phyloP scores from a whole-genome alignment of 2,888 invertebrate genomes.

The Thelaira solivaga region DNA sequence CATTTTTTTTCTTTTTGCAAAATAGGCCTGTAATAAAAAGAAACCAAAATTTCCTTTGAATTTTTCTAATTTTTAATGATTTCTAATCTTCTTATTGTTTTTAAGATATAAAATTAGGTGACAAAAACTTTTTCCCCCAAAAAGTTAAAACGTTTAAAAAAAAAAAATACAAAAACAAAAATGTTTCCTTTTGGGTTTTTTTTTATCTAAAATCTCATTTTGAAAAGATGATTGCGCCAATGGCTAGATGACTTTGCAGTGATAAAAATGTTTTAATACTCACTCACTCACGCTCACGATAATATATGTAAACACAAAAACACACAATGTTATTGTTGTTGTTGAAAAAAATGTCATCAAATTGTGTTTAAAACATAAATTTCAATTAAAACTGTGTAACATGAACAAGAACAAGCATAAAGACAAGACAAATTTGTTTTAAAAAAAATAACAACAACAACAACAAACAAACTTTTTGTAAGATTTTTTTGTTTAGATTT shows the following conservation, averaged over 20 bases:
- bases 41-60: slow-evolving; percentile 3
- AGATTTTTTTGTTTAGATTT: slow-evolving; percentile 17
- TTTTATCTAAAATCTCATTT: slow-evolving; percentile 37
- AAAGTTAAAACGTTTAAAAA: neutral
- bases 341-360: slow-evolving; percentile 43
- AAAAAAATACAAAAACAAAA: neutral
- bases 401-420: neutral
- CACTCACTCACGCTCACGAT: neutral
- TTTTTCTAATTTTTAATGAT: slow-evolving; percentile 40
- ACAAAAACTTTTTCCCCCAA: neutral
- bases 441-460: neutral
- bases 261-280: slow-evolving; percentile 21
- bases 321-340: neutral
- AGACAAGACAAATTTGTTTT: slow-evolving; percentile 47
- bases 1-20: too few species aligned
- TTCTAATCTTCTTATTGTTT: slow-evolving; percentile 59
- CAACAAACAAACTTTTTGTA: neutral
- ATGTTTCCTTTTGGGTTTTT: too few species aligned
- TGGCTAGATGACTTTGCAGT: slow-evolving; percentile 21
- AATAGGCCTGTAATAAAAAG: too few species aligned
- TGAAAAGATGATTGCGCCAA: slow-evolving; percentile 35
- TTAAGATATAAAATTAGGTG: too few species aligned
- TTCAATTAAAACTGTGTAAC: slow-evolving; percentile 50
- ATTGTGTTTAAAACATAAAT: slow-evolving; percentile 54
- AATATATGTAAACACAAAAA: neutral